Evolutionary conservation across 2,797 vertebrate genomes (phyloP), one percentile per base, ranked within the genome.

Genomic region (Sus cebifrons): DNA sequence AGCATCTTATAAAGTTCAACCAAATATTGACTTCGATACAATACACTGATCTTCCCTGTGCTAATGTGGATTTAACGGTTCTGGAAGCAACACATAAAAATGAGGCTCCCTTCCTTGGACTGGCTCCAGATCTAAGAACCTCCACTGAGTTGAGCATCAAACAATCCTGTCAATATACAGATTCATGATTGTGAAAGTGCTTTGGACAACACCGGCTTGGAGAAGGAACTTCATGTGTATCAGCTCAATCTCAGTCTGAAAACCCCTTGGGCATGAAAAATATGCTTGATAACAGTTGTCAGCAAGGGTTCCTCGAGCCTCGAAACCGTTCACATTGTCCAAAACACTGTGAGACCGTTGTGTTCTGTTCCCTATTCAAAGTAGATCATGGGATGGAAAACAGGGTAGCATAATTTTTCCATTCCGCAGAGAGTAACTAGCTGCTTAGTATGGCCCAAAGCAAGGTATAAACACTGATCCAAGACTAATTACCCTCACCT

Each of bases 401-500:
- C 15, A 87, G 20, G 10, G 6, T 21, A 44, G 54, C 0, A 12
- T 49, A 29, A 27, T 74, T 89, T 89, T 68, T 58, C 68, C 29
- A 91, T 73, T 77, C 73, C 67, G 82, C 29, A 27, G 25, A 95
- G 82, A 82, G 27, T 78, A 82, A 71, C 29, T 32, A 64, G 68
- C 32, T 82, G 32, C 93, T 96, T 62, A 18, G 20, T 84, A 44
- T 44, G n/a, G 29, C 16, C 73, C n/a, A 82, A 85, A 89, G 68
- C 54, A 82, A 49, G 29, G 0, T 87, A 4, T 86, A 89, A 84
- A 92, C 65, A 86, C n/a, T n/a, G 27, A 87, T 93, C 71, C 44
- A 95, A 82, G 73, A 94, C 89, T 87, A 78, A 87, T 89, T 70
- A 27, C 40, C 32, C 32, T 97, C 25, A 60, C 23, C 67, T 85